phyloP scores from a whole-genome alignment of 2,888 invertebrate species.

The Meiosimyza platycephala region DNA sequence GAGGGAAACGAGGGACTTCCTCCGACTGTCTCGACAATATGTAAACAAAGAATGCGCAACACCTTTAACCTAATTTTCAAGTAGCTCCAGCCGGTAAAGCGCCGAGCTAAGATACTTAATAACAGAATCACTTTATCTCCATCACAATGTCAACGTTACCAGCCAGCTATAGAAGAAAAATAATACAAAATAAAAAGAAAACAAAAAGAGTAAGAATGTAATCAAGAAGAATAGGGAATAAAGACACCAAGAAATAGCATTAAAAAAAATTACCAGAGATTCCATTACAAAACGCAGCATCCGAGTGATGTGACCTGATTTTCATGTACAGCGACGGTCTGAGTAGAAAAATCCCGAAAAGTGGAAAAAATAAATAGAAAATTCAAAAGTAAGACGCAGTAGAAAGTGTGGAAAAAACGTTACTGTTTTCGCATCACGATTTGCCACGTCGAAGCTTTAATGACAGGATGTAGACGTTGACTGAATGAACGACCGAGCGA shows the following conservation, averaged over 20 bases:
- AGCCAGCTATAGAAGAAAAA: neutral
- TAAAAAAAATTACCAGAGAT: neutral
- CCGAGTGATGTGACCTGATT: slow-evolving; percentile 32
- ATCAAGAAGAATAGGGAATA: neutral
- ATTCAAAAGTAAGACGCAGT: neutral
- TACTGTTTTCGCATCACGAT: slow-evolving; percentile 15
- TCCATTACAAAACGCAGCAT: slow-evolving; percentile 11
- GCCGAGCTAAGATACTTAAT: slow-evolving; percentile 21
- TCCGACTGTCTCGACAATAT: neutral
- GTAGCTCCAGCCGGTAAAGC: slow-evolving; percentile 3
- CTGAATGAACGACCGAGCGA: too few relatives aligned
- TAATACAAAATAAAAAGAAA: slow-evolving; percentile 1
- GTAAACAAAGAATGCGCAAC: slow-evolving; percentile 6
- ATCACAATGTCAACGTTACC: slow-evolving; percentile 23
- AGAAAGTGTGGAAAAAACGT: slow-evolving; percentile 5
- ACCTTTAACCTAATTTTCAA: slow-evolving; percentile 31
- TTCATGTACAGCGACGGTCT: slow-evolving; percentile 1
- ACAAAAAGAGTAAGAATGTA: neutral
- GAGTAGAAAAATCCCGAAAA: neutral
- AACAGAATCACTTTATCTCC: slow-evolving; percentile 34
- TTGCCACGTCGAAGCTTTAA: slow-evolving; percentile 5
- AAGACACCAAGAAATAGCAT: neutral
- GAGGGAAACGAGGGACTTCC: neutral
- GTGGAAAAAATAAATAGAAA: neutral
- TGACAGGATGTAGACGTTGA: neutral